Base-by-base conservation (phyloP, 1,140 invertebrate species). In the Drosophila willistoni region DNA sequence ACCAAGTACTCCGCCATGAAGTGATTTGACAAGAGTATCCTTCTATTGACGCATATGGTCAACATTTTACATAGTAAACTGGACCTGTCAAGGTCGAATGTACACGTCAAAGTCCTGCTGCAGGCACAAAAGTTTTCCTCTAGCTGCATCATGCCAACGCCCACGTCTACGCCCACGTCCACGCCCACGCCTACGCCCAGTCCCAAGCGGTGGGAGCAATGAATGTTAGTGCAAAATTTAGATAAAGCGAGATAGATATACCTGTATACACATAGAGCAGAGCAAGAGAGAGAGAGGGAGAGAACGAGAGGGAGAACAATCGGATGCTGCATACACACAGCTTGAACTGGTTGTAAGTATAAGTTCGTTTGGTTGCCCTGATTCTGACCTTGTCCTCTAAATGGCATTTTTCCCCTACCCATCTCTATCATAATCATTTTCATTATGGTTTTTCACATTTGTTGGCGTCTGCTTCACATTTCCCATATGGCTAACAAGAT, bases 311-410 rank as follows among this genome's bases (percentile, higher is more conserved):
- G 4, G 13, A 34, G 9, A 9, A 39, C 14, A 47, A 19, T 17
- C 2, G 7, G 14, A 47, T 19, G 14, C 14, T 47, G 14, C 14
- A 29, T 29, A 29, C 6, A 29, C 29, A 29, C 29, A 29, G 44
- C 44, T 22, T 22, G 17, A 51, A 51, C 44, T 51, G 44, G 44
- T 51, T 51, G 44, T 22, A 51, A 51, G 17, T 47, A 13, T 9
- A 47, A 47, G 44, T 51, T 51, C 44, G 10, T 51, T 51, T 51
- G 22, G 13, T 22, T 51, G 34, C 63, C 14, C 51, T 59, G 44
- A 41, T 44, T 42, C 14, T 77, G 77, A 84, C 81, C 81, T 81
- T 85, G 73, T 47, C 68, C 72, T 47, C 56, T 55, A 55, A 84
- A 77, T 75, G 70, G 55, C 14, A 67, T 33, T 63, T 71, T 65